A percentile compares a stretch with the other conserved stretches of the same genome.
Evolutionary conservation across 53 echinoderm and acorn worm species (phyloP).

Genomic region (Mesocentrotus franciscanus): DNA sequence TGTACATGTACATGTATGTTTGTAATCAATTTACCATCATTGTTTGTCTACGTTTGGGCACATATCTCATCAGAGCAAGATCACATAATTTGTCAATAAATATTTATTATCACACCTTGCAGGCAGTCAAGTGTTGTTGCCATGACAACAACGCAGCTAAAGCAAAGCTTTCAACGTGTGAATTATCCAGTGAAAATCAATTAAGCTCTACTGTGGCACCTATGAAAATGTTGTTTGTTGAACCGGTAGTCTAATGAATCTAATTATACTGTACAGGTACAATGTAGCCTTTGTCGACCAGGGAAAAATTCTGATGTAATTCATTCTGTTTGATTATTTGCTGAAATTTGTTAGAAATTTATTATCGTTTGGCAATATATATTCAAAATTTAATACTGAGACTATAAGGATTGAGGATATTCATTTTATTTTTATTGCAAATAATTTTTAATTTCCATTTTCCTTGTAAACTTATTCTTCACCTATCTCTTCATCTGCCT

Average conservation of each 20-base stretch:
- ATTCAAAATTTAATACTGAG: too few species aligned
- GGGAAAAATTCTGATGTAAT: background rate
- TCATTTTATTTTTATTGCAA: too few species aligned
- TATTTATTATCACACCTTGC: constrained; percentile 41
- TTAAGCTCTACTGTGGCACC: background rate
- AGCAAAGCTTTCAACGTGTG: background rate
- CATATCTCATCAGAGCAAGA: constrained; percentile 15
- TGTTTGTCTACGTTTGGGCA: background rate
- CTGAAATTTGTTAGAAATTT: too few species aligned
- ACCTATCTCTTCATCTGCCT: background rate
- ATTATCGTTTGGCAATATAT: too few species aligned
- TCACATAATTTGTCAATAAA: constrained; percentile 19
- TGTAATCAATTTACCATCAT: background rate
- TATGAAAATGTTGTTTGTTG: background rate
- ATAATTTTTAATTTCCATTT: too few species aligned
- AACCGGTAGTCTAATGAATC: background rate
- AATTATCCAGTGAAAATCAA: constrained; percentile 41
- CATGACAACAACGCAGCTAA: background rate
- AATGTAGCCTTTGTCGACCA: background rate
- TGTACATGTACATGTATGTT: background rate
- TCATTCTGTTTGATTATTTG: background rate
- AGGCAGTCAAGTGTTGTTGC: background rate
- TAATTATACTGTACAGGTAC: background rate
- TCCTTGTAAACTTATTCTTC: background rate
- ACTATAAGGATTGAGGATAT: too few species aligned